These are phyloP conservation scores for Sakesphorus luctuosus DNA, from an alignment of 2,113 vertebrate genomes.

Conservation along the genomic window DNA sequence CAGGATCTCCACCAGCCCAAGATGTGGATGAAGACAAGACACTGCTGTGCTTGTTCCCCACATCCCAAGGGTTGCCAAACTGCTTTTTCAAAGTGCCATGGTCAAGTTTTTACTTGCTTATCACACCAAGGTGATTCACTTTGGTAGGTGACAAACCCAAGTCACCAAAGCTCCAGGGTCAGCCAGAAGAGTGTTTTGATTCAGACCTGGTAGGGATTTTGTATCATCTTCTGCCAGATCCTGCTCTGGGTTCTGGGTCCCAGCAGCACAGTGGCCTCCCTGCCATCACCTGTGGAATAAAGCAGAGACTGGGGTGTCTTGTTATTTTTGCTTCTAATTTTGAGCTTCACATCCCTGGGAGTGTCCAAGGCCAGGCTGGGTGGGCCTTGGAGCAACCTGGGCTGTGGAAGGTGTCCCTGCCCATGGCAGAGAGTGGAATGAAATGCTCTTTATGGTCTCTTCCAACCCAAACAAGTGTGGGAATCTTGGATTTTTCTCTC, in stretches of 20 bases:
- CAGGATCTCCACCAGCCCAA: neutral
- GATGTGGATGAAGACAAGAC: neutral
- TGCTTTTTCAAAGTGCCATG: neutral
- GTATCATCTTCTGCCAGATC: too few species aligned
- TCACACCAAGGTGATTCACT: neutral
- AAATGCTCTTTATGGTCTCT: neutral
- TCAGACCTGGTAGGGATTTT: accelerated
- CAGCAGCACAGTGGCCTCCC: too few species aligned
- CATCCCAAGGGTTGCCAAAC: neutral
- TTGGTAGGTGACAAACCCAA: neutral
- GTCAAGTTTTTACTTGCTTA: neutral
- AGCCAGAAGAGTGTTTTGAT: neutral
- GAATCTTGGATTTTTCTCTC: too few species aligned
- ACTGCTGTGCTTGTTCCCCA: neutral
- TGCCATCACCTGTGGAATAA: too few species aligned
- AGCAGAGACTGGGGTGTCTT: too few species aligned
- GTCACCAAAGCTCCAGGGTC: neutral
- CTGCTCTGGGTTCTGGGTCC: too few species aligned
- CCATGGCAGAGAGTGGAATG: neutral
- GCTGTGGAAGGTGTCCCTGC: neutral
- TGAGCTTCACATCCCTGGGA: neutral
- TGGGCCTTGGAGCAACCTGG: neutral
- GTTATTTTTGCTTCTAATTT: too few species aligned
- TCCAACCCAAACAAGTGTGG: neutral
- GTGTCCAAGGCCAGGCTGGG: neutral